These are phyloP conservation scores for Dryadula phaetusa DNA, from an alignment of 2,888 invertebrate genomes.

Conservation along the genomic window DNA sequence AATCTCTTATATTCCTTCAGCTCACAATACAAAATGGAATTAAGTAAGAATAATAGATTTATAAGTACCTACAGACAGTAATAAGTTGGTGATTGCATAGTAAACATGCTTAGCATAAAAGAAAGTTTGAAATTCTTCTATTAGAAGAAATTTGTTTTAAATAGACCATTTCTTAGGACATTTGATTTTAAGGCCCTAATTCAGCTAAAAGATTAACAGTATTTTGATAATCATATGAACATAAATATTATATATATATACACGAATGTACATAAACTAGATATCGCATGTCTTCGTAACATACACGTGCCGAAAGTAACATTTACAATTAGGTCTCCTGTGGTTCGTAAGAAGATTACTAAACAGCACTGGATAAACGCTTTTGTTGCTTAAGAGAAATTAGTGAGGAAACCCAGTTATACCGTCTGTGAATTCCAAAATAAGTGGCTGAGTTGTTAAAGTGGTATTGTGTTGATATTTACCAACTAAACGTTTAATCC, in stretches of 20 bases:
- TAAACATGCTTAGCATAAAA: too few relatives aligned
- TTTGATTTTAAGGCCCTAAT: not conserved
- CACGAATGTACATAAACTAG: not conserved
- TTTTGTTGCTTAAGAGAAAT: constrained; percentile 44
- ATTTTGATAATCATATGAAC: not conserved
- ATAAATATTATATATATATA: not conserved
- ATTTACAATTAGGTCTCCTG: constrained; percentile 42
- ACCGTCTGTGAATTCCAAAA: constrained; percentile 43
- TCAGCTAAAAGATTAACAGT: constrained; percentile 1
- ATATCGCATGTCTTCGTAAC: constrained; percentile 22
- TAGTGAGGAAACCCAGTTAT: constrained; percentile 42
- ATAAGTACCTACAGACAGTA: not conserved
- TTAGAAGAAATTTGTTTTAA: too few relatives aligned
- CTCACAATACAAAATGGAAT: not conserved
- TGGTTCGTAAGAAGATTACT: constrained; percentile 45
- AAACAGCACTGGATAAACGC: constrained; percentile 43
- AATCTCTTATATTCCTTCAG: not conserved
- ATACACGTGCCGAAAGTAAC: constrained; percentile 30
- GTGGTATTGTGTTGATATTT: constrained; percentile 45
- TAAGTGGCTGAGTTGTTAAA: constrained; percentile 43
- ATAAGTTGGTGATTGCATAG: too few relatives aligned
- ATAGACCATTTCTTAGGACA: too few relatives aligned
- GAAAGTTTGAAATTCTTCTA: not conserved
- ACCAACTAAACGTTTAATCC: constrained; percentile 45
- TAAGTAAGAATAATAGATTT: not conserved